Evolutionary conservation across 2,113 vertebrate genomes (phyloP).

Genomic region (Oenanthe oenanthe): DNA sequence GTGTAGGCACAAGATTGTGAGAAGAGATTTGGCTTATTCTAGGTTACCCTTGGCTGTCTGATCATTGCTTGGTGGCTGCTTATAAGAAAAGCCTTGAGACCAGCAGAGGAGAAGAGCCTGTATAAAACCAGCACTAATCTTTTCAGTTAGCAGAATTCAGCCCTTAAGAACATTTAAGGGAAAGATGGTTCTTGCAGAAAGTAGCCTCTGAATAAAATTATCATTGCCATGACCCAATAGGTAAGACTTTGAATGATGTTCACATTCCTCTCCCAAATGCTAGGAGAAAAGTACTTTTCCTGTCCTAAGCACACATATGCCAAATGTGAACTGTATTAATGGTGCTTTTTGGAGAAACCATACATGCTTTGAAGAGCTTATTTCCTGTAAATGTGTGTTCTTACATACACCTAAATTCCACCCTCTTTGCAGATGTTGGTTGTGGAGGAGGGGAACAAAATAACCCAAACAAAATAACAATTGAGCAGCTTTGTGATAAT

Average conservation of each 20-base stretch:
- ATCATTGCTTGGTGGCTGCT: not conserved
- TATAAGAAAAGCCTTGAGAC: not conserved
- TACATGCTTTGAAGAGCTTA: not conserved
- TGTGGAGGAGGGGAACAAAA: not conserved
- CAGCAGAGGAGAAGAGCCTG: not conserved
- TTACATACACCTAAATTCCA: not conserved
- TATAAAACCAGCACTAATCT: not conserved
- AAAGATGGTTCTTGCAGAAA: not conserved
- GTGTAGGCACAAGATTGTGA: not conserved
- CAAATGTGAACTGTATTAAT: not conserved
- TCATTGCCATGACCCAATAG: not conserved
- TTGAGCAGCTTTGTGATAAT: conserved; percentile 40
- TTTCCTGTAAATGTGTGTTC: not conserved
- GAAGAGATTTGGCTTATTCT: not conserved
- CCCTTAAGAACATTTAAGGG: not conserved
- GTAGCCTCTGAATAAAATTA: not conserved
- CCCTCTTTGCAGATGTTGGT: not conserved
- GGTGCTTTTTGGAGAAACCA: not conserved
- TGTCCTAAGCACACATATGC: not conserved
- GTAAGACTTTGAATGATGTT: not conserved
- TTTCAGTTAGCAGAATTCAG: not conserved
- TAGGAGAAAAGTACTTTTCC: not conserved
- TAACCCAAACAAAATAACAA: conserved; percentile 25
- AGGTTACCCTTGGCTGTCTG: not conserved
- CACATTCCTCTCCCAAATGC: not conserved